Conservation (phyloP, 2,797 vertebrate species). For the Lycodopsis pacificus region DNA sequence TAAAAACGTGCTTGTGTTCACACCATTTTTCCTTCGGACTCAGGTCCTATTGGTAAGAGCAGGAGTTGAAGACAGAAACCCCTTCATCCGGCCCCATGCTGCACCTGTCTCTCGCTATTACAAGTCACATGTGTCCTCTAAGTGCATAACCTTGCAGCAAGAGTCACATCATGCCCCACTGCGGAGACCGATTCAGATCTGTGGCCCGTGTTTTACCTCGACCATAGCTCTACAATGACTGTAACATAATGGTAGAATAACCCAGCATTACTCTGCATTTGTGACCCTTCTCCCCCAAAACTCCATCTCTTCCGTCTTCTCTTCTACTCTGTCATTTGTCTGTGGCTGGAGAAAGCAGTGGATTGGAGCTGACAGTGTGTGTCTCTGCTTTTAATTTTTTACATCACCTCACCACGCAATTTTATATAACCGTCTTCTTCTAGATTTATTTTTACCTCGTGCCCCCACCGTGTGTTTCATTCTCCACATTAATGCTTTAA, state of each 20-base stretch:
- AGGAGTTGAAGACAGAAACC: constrained; percentile 10
- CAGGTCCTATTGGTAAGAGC: not conserved
- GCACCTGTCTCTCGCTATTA: constrained; percentile 55
- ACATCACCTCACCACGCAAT: constrained; percentile 76
- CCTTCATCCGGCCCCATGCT: constrained; percentile 11
- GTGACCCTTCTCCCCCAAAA: constrained; percentile 7
- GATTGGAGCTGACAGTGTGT: constrained; percentile 74
- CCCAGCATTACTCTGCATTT: not conserved
- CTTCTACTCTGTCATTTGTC: constrained; percentile 10
- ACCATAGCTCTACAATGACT: not conserved
- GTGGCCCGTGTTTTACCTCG: not conserved
- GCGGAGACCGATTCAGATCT: constrained; percentile 33
- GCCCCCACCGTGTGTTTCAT: constrained; percentile 29
- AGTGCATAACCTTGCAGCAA: constrained; percentile 63
- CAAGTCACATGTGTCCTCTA: constrained; percentile 63
- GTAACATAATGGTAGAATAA: not conserved
- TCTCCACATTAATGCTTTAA: constrained; percentile 28
- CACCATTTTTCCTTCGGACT: not conserved
- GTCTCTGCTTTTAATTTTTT: constrained; percentile 83
- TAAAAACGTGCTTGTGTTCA: not conserved
- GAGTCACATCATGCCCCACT: constrained; percentile 36
- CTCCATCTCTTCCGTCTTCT: not conserved
- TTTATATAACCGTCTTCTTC: constrained; percentile 81
- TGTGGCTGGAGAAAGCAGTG: constrained; percentile 42
- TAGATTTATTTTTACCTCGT: constrained; percentile 80